phyloP scores from a whole-genome alignment of 2,113 vertebrate species.

The Aldabrachelys gigantea region DNA sequence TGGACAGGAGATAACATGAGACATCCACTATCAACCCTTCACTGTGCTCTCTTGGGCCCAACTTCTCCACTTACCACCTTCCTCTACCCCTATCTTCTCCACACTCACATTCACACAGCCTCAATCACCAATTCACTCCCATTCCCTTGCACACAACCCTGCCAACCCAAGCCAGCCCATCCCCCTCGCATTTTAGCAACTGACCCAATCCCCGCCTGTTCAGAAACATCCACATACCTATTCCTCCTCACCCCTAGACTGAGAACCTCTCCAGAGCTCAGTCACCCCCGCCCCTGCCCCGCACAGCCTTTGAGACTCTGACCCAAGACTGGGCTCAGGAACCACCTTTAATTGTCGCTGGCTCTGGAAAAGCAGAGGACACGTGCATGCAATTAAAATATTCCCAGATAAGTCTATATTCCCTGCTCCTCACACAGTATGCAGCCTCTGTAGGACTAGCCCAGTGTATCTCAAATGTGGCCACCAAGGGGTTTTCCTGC shows the following conservation, averaged over 20 bases:
- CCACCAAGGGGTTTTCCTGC: too few species aligned
- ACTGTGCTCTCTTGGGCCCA: not conserved
- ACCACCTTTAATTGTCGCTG: not conserved
- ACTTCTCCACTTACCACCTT: not conserved
- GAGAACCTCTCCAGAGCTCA: not conserved
- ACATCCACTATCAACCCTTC: rapidly evolving
- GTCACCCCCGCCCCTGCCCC: not conserved
- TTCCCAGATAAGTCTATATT: not conserved
- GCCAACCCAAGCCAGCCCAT: not conserved
- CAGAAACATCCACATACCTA: not conserved
- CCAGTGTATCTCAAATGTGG: too few species aligned
- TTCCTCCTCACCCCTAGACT: not conserved
- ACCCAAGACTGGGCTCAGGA: not conserved
- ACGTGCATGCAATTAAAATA: rapidly evolving
- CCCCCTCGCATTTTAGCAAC: not conserved
- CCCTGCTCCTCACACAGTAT: not conserved
- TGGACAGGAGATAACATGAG: not conserved
- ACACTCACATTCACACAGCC: not conserved
- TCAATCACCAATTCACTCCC: not conserved
- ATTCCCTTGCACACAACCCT: not conserved
- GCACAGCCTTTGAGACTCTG: not conserved
- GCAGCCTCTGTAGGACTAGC: not conserved
- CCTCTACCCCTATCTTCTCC: not conserved
- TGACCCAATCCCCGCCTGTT: not conserved
- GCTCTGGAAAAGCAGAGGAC: not conserved